These are phyloP conservation scores for Pantherophis alleghaniensis DNA, from an alignment of 2,797 vertebrate genomes.

Conservation along the genomic window DNA sequence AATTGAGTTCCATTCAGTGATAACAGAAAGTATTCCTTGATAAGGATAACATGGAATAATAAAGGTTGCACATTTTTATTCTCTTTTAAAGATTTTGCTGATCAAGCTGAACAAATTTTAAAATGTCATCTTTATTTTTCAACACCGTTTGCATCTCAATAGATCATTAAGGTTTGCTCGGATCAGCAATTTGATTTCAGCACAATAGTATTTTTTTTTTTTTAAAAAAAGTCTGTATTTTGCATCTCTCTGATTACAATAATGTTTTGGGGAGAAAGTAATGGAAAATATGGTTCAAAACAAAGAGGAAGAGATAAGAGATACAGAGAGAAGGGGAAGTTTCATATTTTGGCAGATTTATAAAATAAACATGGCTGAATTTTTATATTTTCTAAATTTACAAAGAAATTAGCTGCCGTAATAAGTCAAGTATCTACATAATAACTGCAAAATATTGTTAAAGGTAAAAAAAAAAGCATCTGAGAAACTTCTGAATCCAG, in stretches of 20 bases:
- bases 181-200: not conserved
- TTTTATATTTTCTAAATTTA: not conserved
- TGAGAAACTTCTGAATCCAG: too few relatives aligned
- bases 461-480: too few relatives aligned
- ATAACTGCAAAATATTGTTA: too few relatives aligned
- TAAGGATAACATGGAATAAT: not conserved
- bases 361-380: not conserved
- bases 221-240: not conserved
- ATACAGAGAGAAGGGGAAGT: not conserved
- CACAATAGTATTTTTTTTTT: not conserved
- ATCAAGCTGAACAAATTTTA: conserved; percentile 1
- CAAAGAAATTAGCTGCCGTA: too few relatives aligned
- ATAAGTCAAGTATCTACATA: too few relatives aligned
- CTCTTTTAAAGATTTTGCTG: not conserved
- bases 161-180: not conserved
- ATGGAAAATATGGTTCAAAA: not conserved
- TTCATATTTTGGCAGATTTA: not conserved
- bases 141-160: not conserved
- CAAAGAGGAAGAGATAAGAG: not conserved
- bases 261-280: not conserved
- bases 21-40: not conserved
- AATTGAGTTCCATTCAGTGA: not conserved
- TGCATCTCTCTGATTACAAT: not conserved
- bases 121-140: conserved; percentile 15
- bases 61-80: not conserved